Conservation (phyloP, 2,797 vertebrate species). For the Amblyraja radiata region DNA sequence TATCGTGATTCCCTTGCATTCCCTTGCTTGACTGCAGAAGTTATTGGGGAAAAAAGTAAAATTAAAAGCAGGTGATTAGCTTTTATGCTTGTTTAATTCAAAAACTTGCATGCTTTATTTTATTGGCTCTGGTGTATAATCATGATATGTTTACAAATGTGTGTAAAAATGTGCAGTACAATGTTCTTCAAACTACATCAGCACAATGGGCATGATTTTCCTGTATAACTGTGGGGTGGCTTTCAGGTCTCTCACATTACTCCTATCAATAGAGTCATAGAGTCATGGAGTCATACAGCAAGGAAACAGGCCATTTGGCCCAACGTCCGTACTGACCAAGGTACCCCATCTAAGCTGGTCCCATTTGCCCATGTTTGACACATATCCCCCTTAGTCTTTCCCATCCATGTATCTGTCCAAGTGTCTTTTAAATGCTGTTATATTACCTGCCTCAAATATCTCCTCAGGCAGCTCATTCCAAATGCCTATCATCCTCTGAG, state of each 20-base stretch:
- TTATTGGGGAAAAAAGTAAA: neutral
- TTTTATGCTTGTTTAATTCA: constrained; percentile 17
- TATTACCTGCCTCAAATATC: no score
- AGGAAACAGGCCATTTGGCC: no score
- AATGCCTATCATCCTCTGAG: no score
- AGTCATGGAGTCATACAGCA: no score
- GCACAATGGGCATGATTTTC: neutral
- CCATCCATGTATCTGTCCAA: no score
- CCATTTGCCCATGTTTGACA: no score
- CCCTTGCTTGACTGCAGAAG: neutral
- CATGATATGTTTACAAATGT: constrained; percentile 5
- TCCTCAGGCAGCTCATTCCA: no score
- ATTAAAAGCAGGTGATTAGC: neutral
- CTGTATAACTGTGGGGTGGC: no score
- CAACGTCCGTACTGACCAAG: no score
- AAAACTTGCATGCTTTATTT: neutral
- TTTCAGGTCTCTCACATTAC: neutral
- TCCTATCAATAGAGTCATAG: neutral
- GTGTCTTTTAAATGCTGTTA: no score
- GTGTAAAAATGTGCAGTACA: neutral
- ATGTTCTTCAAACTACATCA: neutral
- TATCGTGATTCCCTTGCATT: neutral
- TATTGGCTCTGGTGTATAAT: neutral
- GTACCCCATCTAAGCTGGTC: no score
- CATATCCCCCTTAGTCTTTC: no score